phyloP scores from a whole-genome alignment of 2,113 vertebrate species.

The Glaucidium brasilianum region DNA sequence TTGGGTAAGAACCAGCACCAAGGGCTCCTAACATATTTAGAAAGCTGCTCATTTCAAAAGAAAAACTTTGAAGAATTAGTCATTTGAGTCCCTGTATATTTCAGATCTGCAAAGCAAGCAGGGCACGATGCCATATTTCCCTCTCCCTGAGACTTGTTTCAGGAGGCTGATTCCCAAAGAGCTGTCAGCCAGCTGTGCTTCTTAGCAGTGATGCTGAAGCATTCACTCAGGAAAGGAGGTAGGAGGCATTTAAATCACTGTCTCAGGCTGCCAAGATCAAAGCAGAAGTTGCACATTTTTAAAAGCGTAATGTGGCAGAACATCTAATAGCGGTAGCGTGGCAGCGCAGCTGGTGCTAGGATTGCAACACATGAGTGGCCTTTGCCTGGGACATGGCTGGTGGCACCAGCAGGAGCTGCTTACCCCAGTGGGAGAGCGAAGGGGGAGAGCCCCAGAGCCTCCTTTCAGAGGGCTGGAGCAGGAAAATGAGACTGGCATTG shows the following conservation, averaged over 20 bases:
- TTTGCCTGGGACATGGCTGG: neutral
- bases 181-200: slow-evolving; percentile 54
- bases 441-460: neutral
- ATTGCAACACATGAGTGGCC: neutral
- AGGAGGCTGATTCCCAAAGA: slow-evolving; percentile 10
- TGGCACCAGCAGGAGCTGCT: slow-evolving; percentile 5
- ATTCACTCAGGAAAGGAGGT: slow-evolving; percentile 34
- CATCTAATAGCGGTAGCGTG: neutral
- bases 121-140: slow-evolving; percentile 24
- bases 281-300: slow-evolving; percentile 13
- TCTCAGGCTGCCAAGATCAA: slow-evolving; percentile 41
- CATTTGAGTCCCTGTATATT: neutral
- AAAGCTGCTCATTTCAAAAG: neutral
- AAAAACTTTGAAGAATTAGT: neutral
- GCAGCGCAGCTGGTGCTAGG: neutral
- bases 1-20: neutral
- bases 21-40: neutral
- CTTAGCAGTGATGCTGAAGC: slow-evolving; percentile 40
- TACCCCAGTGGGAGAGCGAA: neutral
- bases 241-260: slow-evolving; percentile 57
- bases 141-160: slow-evolving; percentile 51
- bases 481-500: neutral
- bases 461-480: slow-evolving; percentile 1
- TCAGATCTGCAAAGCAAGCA: slow-evolving; percentile 47
- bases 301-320: slow-evolving; percentile 3